These are phyloP conservation scores for Hybognathus amarus DNA, from an alignment of 2,797 vertebrate genomes.

Conservation along the genomic window DNA sequence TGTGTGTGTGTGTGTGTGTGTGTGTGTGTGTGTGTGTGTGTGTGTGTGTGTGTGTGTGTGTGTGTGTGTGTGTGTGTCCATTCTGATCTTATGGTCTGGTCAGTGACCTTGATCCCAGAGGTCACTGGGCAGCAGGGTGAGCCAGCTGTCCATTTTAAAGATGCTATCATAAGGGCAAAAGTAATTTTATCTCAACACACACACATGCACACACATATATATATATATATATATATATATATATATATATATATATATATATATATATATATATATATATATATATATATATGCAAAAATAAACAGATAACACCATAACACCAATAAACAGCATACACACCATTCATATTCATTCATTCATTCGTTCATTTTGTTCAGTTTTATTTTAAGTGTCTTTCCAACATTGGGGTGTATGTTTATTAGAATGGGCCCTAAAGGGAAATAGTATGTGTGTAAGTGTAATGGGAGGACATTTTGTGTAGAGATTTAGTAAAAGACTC, in stretches of 20 bases:
- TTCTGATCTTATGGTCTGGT: constrained; percentile 78
- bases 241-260: no score
- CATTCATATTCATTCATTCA: neutral
- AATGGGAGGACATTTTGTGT: constrained; percentile 85
- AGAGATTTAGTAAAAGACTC: constrained; percentile 83
- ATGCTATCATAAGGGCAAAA: constrained; percentile 78
- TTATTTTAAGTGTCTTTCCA: neutral
- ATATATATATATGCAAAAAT: neutral
- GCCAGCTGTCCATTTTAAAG: constrained; percentile 99
- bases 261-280: neutral
- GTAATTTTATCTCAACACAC: constrained; percentile 22
- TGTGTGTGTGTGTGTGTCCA: constrained; percentile 52
- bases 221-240: neutral
- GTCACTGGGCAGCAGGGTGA: constrained; percentile 96
- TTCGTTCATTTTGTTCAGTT: neutral
- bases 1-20: constrained; percentile 27
- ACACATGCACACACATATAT: neutral
- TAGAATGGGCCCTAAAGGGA: constrained; percentile 70
- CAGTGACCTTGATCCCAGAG: constrained; percentile 93
- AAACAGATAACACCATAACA: no score
- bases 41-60: constrained; percentile 21
- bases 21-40: constrained; percentile 33
- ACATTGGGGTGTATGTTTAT: neutral
- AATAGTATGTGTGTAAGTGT: constrained; percentile 83
- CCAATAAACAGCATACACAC: neutral